Percentiles rank a stretch among this genome's conserved stretches.
Evolutionary conservation across 2,797 vertebrate genomes (phyloP).

Genomic region (Melanotaenia boesemani): DNA sequence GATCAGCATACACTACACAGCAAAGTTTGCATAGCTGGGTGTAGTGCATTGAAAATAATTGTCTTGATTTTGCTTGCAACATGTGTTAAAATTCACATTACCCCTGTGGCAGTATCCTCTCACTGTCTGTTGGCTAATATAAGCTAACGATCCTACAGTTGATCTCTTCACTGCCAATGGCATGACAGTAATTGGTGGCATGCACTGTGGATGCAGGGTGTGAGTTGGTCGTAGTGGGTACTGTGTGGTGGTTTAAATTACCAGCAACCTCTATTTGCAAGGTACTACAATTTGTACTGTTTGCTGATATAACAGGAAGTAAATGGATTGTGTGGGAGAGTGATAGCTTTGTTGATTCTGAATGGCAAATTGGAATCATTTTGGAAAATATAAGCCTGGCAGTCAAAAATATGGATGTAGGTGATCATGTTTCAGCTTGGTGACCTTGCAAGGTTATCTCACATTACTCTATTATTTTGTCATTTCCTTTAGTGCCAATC

Average conservation of each 20-base stretch:
- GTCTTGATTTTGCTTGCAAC: slow-evolving; percentile 58
- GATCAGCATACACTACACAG: slow-evolving; percentile 36
- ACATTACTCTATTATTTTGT: slow-evolving; percentile 29
- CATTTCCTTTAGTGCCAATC: slow-evolving; percentile 14
- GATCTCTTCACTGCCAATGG: slow-evolving; percentile 52
- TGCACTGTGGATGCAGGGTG: slow-evolving; percentile 31
- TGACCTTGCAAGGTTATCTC: slow-evolving; percentile 23
- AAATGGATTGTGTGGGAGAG: slow-evolving; percentile 25
- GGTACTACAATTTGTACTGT: slow-evolving; percentile 26
- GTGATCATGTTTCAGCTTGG: slow-evolving; percentile 23
- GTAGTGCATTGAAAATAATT: slow-evolving; percentile 57
- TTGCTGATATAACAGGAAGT: slow-evolving; percentile 19
- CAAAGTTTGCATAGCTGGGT: slow-evolving; percentile 39
- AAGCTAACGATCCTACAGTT: slow-evolving; percentile 56
- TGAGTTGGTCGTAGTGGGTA: slow-evolving; percentile 34
- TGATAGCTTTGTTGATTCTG: slow-evolving; percentile 41
- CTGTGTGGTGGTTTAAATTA: slow-evolving; percentile 40
- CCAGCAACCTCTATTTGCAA: slow-evolving; percentile 37
- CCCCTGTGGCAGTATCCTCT: slow-evolving; percentile 52
- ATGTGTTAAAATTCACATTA: slow-evolving; percentile 56
- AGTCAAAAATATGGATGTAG: slow-evolving; percentile 11
- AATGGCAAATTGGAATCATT: slow-evolving; percentile 36
- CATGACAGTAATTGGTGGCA: slow-evolving; percentile 58
- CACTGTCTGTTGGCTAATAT: slow-evolving; percentile 64
- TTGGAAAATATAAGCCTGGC: slow-evolving; percentile 3